Evolutionary conservation across 1,140 invertebrate genomes (phyloP).

Genomic region (Drosophila lacteicornis): DNA sequence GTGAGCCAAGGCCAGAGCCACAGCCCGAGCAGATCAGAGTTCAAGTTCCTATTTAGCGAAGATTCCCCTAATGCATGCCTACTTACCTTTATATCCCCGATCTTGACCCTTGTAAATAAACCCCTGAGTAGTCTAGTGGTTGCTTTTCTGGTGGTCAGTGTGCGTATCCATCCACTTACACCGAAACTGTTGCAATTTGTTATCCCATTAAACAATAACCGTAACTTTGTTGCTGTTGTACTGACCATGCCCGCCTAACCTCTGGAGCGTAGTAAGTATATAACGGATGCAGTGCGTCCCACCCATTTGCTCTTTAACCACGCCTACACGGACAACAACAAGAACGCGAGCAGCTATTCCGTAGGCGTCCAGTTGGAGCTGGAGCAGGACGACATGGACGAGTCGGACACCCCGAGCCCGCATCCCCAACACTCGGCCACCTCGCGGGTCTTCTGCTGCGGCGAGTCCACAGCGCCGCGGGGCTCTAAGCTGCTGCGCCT

Average conservation of each 20-base stretch:
- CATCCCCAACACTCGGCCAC: slow-evolving; percentile 46
- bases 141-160: slow-evolving; percentile 64
- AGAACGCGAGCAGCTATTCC: slow-evolving; percentile 42
- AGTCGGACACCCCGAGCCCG: slow-evolving; percentile 69
- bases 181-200: slow-evolving; percentile 30
- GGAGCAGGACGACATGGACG: slow-evolving; percentile 73
- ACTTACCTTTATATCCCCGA: slow-evolving; percentile 8
- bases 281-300: slow-evolving; percentile 76
- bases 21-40: slow-evolving; percentile 22
- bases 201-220: slow-evolving; percentile 49
- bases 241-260: slow-evolving; percentile 56
- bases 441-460: slow-evolving; percentile 77
- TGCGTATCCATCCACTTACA: slow-evolving; percentile 72
- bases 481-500: slow-evolving; percentile 59
- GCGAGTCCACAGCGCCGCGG: slow-evolving; percentile 50
- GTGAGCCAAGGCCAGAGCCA: slow-evolving; percentile 32
- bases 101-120: slow-evolving; percentile 11
- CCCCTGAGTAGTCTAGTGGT: slow-evolving; percentile 16
- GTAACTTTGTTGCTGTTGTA: slow-evolving; percentile 65
- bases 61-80: slow-evolving; percentile 43
- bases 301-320: slow-evolving; percentile 70
- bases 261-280: slow-evolving; percentile 80
- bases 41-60: slow-evolving; percentile 34
- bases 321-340: slow-evolving; percentile 68
- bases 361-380: slow-evolving; percentile 34